These are phyloP conservation scores for Palloptera scutellata DNA, from an alignment of 2,888 invertebrate species.

Conservation along the genomic window DNA sequence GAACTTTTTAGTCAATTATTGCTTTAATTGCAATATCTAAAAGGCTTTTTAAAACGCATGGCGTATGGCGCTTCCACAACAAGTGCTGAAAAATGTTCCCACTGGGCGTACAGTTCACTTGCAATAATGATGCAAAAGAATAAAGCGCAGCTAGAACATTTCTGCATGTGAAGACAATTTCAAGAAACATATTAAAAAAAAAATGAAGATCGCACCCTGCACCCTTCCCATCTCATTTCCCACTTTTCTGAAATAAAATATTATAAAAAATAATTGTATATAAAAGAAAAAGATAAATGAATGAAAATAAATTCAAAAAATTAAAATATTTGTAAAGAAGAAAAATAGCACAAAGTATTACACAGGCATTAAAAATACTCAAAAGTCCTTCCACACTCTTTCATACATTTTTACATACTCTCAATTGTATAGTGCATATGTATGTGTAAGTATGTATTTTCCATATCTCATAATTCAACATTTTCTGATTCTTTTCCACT, in stretches of 20 bases:
- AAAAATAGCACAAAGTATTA: conserved; percentile 32
- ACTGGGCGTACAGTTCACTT: no score
- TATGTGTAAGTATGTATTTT: not conserved
- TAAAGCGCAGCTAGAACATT: no score
- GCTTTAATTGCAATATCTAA: no score
- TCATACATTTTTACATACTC: not conserved
- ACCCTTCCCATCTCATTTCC: no score
- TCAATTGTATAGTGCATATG: not conserved
- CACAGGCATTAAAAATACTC: not conserved
- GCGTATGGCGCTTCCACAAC: no score
- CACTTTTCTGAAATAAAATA: conserved; percentile 14
- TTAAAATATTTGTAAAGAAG: conserved; percentile 17
- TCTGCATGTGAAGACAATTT: no score
- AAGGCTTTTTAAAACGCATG: no score
- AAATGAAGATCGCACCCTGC: no score
- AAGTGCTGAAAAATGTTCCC: no score
- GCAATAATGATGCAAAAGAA: no score
- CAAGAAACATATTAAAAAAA: no score
- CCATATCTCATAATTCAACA: conserved; percentile 21
- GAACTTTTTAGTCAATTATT: no score
- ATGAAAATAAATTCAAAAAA: not conserved
- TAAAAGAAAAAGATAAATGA: conserved; percentile 7
- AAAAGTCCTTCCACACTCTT: not conserved
- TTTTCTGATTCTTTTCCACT: not conserved
- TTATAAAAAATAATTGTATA: conserved; percentile 27